Base-by-base conservation (phyloP, 1,140 invertebrate genomes). In the Liolophura sinensis region DNA sequence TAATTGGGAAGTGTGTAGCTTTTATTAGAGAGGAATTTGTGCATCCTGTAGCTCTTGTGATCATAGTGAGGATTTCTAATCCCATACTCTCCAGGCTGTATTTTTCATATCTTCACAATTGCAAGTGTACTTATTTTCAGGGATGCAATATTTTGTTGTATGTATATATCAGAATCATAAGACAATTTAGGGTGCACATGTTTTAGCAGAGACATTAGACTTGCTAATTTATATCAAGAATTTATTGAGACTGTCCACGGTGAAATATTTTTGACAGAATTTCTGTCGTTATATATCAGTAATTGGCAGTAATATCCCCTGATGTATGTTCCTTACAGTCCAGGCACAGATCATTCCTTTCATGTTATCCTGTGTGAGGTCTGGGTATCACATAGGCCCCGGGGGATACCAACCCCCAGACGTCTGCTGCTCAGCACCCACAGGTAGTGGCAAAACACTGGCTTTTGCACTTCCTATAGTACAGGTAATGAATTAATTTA, bases 381-480 rank as follows among this genome's bases (percentile, higher is more conserved):
- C 60, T 66, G 76, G 76, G 6, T 67, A 71, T 50, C 62, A 67
- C 12, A 61, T 66, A 0, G 78, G 81, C 1, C 68, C 64, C 56
- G 75, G 63, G 22, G 81, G 80, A 18, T 75, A 73, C 62, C 73
- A 72, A 82, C 91, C 92, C 0, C 87, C 90, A 71, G 97, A 99
- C 83, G 87, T 97, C n/a, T 98, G 96, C 86, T 92, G 99, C 49
- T 97, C 95, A 25, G 95, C 96, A 52, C 95, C 96, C 24, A 99
- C 97, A 18, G 97, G 97, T 15, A 97, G 95, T 88, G 97, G 97
- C 14, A 99, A 99, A 88, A 99, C 97, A 0, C 84, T 99, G 58
- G 91, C 95, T 7, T 99, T 94, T 89, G 93, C 93, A 66, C 84
- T 99, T 63, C 97, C 97, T 16, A 91, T 98, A 58, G 86, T 99